Evolutionary conservation across 2,113 vertebrate species (phyloP).

Genomic region (human): GRCh38 chr18:64808001-64808500

Average conservation of each 20-base stretch:
- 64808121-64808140: conserved; percentile 7
- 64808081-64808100: neutral
- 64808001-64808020: neutral
- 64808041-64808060: neutral
- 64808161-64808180: conserved; percentile 58
- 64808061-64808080: neutral
- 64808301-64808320: neutral
- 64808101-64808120: neutral
- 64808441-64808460: neutral
- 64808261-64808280: neutral
- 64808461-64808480: neutral
- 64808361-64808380: neutral
- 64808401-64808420: neutral
- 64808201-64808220: neutral
- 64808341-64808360: neutral
- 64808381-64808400: neutral
- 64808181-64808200: conserved; percentile 22
- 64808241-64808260: neutral
- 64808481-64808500: neutral
- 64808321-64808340: neutral
- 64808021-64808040: neutral
- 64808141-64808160: conserved; percentile 56
- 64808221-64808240: neutral
- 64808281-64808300: neutral
- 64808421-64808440: neutral